Conservation (phyloP, 2,113 vertebrate genomes). For the Cyanoderma ruficeps region DNA sequence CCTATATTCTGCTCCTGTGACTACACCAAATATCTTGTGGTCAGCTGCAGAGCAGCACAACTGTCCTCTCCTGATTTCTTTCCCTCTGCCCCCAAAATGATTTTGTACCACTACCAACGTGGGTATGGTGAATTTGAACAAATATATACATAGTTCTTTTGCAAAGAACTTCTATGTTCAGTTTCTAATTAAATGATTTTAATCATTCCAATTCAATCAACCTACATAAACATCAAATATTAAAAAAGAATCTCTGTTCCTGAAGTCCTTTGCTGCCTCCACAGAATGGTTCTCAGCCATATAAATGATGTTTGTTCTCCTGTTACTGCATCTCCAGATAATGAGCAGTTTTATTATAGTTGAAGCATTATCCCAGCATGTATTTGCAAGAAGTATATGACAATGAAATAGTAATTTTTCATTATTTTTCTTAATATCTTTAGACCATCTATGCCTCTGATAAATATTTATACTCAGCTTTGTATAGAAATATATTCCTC, state of each 20-base stretch:
- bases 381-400: slow-evolving; percentile 31
- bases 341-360: slow-evolving; percentile 50
- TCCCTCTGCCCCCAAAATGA: background rate
- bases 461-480: slow-evolving; percentile 40
- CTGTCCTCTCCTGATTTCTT: background rate
- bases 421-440: slow-evolving; percentile 41
- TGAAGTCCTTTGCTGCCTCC: background rate
- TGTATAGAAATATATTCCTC: background rate
- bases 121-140: background rate
- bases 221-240: slow-evolving; percentile 16
- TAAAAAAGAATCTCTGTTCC: background rate
- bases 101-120: background rate
- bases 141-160: background rate
- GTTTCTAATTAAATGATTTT: background rate
- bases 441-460: background rate
- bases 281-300: background rate
- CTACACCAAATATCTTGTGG: background rate
- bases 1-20: background rate
- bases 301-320: slow-evolving; percentile 34
- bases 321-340: slow-evolving; percentile 49
- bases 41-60: slow-evolving; percentile 2
- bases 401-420: slow-evolving; percentile 37
- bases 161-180: background rate
- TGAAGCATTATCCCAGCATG: slow-evolving; percentile 46
- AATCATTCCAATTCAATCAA: background rate